These are phyloP conservation scores for Drosophila acutilabella DNA, from an alignment of 2,888 invertebrate species.

Conservation along the genomic window DNA sequence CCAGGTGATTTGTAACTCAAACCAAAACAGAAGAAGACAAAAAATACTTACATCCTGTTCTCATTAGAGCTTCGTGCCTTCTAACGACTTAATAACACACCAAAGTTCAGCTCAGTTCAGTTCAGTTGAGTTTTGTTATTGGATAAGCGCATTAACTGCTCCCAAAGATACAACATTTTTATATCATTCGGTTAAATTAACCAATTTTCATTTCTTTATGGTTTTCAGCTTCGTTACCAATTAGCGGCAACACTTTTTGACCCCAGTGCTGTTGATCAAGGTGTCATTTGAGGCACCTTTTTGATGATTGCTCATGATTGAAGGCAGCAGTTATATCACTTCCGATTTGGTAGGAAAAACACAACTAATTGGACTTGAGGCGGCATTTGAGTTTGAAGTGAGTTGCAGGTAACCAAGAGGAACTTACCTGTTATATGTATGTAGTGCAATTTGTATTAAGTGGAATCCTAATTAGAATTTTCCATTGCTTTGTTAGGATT, in stretches of 20 bases:
- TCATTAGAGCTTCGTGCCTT: constrained; percentile 50
- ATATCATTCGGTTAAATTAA: constrained; percentile 74
- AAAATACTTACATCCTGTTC: constrained; percentile 61
- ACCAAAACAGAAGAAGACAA: not conserved
- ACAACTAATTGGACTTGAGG: constrained; percentile 4
- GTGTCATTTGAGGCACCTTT: constrained; percentile 74
- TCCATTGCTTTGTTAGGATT: too few species aligned
- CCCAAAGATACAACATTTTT: constrained; percentile 21
- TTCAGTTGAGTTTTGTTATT: constrained; percentile 27
- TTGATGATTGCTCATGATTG: constrained; percentile 70
- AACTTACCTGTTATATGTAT: not conserved
- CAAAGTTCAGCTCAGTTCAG: constrained; percentile 9
- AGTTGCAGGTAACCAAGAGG: not conserved
- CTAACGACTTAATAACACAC: constrained; percentile 64
- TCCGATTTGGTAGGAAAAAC: constrained; percentile 5
- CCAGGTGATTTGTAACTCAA: constrained; percentile 19
- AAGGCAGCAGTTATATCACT: constrained; percentile 32
- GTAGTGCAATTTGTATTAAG: too few species aligned
- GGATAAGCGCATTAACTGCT: constrained; percentile 39
- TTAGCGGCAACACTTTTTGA: constrained; percentile 56
- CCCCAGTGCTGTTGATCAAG: constrained; percentile 39
- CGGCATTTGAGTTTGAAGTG: not conserved
- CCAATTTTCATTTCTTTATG: constrained; percentile 52
- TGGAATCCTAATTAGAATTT: too few species aligned
- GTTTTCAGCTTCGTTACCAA: constrained; percentile 37